Base-by-base conservation (phyloP, 2,797 vertebrate genomes). In the Paedocypris micromegethes region DNA sequence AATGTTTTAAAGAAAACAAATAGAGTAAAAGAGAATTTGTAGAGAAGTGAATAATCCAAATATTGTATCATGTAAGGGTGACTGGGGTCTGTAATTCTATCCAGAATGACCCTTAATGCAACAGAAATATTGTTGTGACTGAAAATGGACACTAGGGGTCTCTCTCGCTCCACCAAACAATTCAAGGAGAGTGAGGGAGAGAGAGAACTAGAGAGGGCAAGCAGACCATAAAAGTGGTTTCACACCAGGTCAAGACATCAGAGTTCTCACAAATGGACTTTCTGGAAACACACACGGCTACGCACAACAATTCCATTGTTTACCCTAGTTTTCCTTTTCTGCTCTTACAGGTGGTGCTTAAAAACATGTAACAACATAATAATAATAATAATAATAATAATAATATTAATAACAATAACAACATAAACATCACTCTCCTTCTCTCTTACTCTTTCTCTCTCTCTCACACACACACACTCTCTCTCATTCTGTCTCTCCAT, bases 81-180 rank as follows among this genome's bases (percentile, higher is more conserved):
- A 74, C 58, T 68, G 56, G 54, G 47, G 52, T 59, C 52, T 39
- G 52, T 43, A 48, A 55, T 4, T 6, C 41, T 57, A 60, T 58
- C 64, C 60, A 37, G 8, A 38, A 51, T 45, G 66, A 42, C 39
- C 57, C 5, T 44, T 37, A 62, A 23, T 9, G 60, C 65, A 59
- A 63, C 2, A 0, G 9, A 46, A 54, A 63, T 38, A 3, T 2
- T 1, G 9, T 4, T 4, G 2, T 2, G 37, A 3, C 53, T 48
- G 4, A 51, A 43, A 74, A 59, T 0, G 3, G 64, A 66, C 90
- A 86, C 85, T 86, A 88, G 90, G 85, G 89, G 90, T 84, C 90
- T 88, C 88, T 90, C 86, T 90, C 50, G 87, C 89, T 91, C 88
- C 87, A 91, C 5, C 65, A 64, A 83, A 81, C 78, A 88, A 83